Percentiles rank a stretch among this genome's conserved stretches.
Evolutionary conservation across 2,113 vertebrate species (phyloP).

Genomic region (Cacatua alba): DNA sequence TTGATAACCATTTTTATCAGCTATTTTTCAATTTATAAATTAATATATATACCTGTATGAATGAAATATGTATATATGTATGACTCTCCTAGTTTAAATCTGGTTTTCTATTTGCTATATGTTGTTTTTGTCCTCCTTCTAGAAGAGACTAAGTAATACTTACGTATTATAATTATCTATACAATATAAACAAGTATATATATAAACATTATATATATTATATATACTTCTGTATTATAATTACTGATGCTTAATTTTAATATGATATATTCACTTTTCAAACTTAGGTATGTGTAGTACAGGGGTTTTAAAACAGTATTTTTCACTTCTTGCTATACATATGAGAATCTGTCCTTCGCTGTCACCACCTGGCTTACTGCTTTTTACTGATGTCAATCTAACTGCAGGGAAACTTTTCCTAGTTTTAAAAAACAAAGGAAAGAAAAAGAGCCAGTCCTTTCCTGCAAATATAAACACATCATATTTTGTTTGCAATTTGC

Average conservation of each 20-base stretch:
- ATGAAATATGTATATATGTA: background rate
- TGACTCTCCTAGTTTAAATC: too few relatives aligned
- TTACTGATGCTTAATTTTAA: background rate
- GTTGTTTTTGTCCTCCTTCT: background rate
- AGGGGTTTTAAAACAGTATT: background rate
- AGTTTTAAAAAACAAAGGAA: background rate
- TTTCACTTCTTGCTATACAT: background rate
- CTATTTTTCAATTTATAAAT: background rate
- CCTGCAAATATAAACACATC: background rate
- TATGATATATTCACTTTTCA: background rate
- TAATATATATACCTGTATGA: background rate
- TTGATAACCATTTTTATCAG: background rate
- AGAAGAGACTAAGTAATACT: background rate
- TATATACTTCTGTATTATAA: background rate
- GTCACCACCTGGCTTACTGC: background rate
- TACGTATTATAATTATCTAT: background rate
- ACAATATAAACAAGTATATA: background rate
- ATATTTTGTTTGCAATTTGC: constrained; percentile 25
- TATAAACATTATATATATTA: background rate
- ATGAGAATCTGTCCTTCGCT: background rate
- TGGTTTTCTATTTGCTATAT: background rate
- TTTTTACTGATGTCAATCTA: background rate
- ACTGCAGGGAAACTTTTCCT: background rate
- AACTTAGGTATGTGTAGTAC: fast-evolving
- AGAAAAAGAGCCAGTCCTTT: background rate